Evolutionary conservation across 2,888 invertebrate species (phyloP), one percentile per base, ranked within the genome.

Genomic region (Tenodera sinensis): DNA sequence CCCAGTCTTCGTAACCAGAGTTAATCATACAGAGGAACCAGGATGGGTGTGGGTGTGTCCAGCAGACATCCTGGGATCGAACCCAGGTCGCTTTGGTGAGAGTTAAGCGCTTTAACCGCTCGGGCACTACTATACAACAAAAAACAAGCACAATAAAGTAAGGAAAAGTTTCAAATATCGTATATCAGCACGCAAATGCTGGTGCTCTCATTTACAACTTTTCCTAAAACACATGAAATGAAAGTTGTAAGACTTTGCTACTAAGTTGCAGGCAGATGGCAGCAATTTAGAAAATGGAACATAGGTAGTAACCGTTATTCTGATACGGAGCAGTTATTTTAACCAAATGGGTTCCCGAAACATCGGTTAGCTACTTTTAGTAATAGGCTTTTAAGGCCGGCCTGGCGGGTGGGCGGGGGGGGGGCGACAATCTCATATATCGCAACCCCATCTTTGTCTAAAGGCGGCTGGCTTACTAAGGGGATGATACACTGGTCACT

Each of bases 231-330:
- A 20, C 25, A 1, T 3, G 20, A 71, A 71, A 71, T 71, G 20
- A 71, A 71, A 71, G 54, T 71, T 71, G 54, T 25, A 71, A 71
- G 54, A 25, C 54, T 15, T 71, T 20, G 20, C 12, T 71, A 84
- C 28, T 42, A 84, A 42, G 42, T 84, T 85, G 20, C 14, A 20
- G 34, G 20, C 14, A 20, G 34, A 27, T 42, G 25, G 25, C 25
- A 30, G 85, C 89, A 88, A 89, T 89, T 89, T 89, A 88, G 87
- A 88, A 89, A 88, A 89, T 89, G 87, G 85, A 85, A 42, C 28
- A 47, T 85, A 85, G 15, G 81, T 47, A 84, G 83, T 89, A 34
- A 87, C 83, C 84, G 27, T 89, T 81, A 87, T 88, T 87, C 87
- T 88, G 82, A 84, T 84, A 83, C 89, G 47, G n/a, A n/a, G n/a